Base-by-base conservation (phyloP, 2,888 invertebrate genomes). In the Spodoptera picta region DNA sequence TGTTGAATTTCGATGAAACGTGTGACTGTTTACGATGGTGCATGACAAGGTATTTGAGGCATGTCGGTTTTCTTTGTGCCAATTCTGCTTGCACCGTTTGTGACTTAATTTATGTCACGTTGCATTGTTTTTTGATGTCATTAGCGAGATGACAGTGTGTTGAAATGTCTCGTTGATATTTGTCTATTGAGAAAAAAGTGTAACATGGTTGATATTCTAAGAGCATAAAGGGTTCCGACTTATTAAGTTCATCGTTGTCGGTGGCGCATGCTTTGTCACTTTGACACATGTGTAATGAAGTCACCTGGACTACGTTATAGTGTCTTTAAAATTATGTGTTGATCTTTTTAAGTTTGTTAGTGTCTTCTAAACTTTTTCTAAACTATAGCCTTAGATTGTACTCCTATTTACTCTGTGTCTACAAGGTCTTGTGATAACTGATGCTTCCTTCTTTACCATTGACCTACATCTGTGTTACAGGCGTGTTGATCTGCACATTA, bases 1-100 rank as follows among this genome's bases (percentile, higher is more conserved):
- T 65, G 57, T 63, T 75, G 53, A 66, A 65, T 66, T 71, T 77
- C 65, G 60, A 57, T 69, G 64, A 65, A 69, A 67, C 67, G 73
- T 76, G 73, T 70, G 73, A 54, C 44, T 46, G 58, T 60, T 63
- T 56, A 48, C 48, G 31, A 69, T 52, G 47, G 44, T 65, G 48
- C 63, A 67, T 77, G 64, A 65, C 68, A 56, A 6, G 44, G 42
- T 31, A 72, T 66, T 56, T 73, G n/a, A 66, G 27, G 47, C 47
- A 62, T 64, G 68, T 59, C 66, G 61, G 68, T 10, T 31, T 57
- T 70, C 74, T 69, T 74, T 77, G 65, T 53, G 49, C 41, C n/a
- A 56, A 66, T 72, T 60, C 56, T 36, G 5, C 41, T 65, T 71
- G 66, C 69, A 72, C 65, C 62, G 77, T 62, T 69, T 71, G 77